A percentile compares a stretch with the other conserved stretches of the same genome.
Evolutionary conservation across 2,888 invertebrate genomes (phyloP).

Genomic region (Macropis europaea): DNA sequence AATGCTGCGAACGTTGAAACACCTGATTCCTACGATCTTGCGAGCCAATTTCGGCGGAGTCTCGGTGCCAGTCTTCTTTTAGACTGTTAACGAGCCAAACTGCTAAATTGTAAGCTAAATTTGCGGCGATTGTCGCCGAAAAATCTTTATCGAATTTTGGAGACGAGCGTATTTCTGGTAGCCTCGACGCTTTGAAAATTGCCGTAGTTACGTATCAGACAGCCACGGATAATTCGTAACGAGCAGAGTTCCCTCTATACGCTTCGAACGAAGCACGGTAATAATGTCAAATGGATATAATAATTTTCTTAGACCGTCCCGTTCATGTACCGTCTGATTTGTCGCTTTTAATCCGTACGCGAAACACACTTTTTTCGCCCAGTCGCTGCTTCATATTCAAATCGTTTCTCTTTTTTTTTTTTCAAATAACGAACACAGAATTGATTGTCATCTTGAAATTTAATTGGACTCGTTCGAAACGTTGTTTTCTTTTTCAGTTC

Average conservation of each 20-base stretch:
- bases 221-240: constrained; percentile 29
- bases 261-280: constrained; percentile 45
- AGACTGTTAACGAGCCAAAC: constrained; percentile 27
- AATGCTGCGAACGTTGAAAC: background rate
- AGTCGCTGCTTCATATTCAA: background rate
- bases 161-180: constrained; percentile 22
- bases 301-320: constrained; percentile 36
- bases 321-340: constrained; percentile 32
- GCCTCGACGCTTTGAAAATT: constrained; percentile 43
- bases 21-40: constrained; percentile 5
- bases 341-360: constrained; percentile 12
- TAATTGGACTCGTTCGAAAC: too few relatives aligned
- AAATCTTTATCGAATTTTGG: constrained; percentile 29
- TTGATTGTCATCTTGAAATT: too few relatives aligned
- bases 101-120: constrained; percentile 43
- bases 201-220: constrained; percentile 22
- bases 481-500: too few relatives aligned
- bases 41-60: background rate
- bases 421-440: too few relatives aligned
- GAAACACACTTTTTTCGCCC: background rate
- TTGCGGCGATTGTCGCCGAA: constrained; percentile 43
- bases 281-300: constrained; percentile 53
- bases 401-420: too few relatives aligned
- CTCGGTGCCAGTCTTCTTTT: constrained; percentile 7
- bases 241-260: constrained; percentile 28